Percentiles rank a stretch among this genome's conserved stretches.
Evolutionary conservation across 64 coral and sea anemone species (phyloP).

Genomic region (Montipora foliosa): DNA sequence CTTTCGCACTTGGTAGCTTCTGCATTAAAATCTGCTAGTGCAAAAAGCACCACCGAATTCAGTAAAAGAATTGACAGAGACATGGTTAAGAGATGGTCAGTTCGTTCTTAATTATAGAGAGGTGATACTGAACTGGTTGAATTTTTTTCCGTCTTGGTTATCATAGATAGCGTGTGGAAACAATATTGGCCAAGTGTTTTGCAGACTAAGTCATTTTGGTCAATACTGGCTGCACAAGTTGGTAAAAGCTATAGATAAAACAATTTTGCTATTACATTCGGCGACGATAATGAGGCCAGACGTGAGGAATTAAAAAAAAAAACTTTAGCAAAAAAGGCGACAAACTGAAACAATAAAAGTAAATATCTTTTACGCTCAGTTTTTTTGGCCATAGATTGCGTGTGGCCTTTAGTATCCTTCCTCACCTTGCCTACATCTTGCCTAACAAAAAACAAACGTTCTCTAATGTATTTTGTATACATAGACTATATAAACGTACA

Average conservation of each 20-base stretch:
- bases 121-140: constrained; percentile 4
- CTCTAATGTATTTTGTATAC: no score
- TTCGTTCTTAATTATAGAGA: neutral
- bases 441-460: no score
- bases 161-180: neutral
- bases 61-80: neutral
- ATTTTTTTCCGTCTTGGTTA: neutral
- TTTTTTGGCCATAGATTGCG: neutral
- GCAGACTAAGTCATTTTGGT: neutral
- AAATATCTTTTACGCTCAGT: neutral
- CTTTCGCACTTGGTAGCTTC: neutral
- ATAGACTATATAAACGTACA: neutral
- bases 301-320: neutral
- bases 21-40: neutral
- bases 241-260: neutral
- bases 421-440: no score
- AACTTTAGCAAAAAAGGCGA: neutral
- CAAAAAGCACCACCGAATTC: neutral
- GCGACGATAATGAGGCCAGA: neutral
- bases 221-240: neutral
- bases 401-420: neutral
- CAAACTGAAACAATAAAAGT: no score
- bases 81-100: neutral
- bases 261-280: neutral
- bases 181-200: constrained; percentile 17